Base-by-base conservation (phyloP, 2,797 vertebrate genomes). In the Periophthalmus magnuspinnatus region DNA sequence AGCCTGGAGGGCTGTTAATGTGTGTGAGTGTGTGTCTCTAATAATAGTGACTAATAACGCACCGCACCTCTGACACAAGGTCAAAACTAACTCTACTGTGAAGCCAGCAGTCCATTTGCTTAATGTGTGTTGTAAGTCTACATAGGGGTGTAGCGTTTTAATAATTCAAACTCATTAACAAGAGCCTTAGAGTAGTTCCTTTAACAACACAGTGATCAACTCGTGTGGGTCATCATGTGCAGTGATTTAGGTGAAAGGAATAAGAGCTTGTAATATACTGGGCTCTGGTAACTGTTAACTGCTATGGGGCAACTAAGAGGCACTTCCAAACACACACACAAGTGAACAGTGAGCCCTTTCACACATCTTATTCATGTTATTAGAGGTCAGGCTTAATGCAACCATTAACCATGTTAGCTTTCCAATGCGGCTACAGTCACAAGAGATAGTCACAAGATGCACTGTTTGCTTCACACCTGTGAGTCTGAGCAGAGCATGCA, bases 11-110 rank as follows among this genome's bases (percentile, higher is more conserved):
- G 68, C 72, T 75, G 83, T 84, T 83, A 82, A 77, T 86, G 81
- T 86, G 77, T 71, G 71, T 61, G 65, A 60, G 68, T 82, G 79
- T 71, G 78, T 65, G 75, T 78, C 61, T 73, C 81, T 91, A 92
- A 92, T 93, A 93, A 91, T 94, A 78, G 77, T 92, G 88, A 90
- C 89, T 91, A 93, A 92, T 91, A 93, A 91, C 83, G 74, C 77
- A 81, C 90, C 84, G 90, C 89, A 91, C 91, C 89, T 91, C 86
- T 89, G 87, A 90, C 91, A 92, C 81, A 87, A 90, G 91, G 90
- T 93, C 90, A 89, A 78, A 85, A 69, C 78, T 75, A 79, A 74
- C 74, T 79, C 71, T 71, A 74, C 47, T 71, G 73, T 81, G 79
- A 75, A 85, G 82, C 77, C 81, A 83, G 66, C 74, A 78, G 60